Percentiles rank a stretch among this genome's conserved stretches.
phyloP scores from a whole-genome alignment of 2,888 invertebrate species.

The Pseudolycoriella hygida region DNA sequence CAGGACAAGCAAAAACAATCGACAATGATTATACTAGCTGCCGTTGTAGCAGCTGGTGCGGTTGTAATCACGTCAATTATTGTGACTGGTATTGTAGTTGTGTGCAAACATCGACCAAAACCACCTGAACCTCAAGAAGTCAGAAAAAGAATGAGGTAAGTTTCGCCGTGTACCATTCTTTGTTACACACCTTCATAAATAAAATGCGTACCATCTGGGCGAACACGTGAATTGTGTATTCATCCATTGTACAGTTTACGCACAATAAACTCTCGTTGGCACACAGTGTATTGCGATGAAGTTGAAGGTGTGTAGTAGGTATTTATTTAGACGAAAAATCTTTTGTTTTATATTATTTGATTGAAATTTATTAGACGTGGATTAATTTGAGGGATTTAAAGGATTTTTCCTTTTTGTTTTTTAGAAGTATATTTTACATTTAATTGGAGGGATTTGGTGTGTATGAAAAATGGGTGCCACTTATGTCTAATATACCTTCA shows the following conservation, averaged over 20 bases:
- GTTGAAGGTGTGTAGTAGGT: no score
- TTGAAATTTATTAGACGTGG: constrained; percentile 1
- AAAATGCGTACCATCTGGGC: no score
- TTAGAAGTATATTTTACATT: neutral
- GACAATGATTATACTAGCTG: constrained; percentile 27
- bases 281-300: no score
- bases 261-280: no score
- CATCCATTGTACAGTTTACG: no score
- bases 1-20: constrained; percentile 27
- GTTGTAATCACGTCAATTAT: constrained; percentile 31
- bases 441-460: no score
- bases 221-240: no score
- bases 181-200: neutral
- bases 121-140: constrained; percentile 32
- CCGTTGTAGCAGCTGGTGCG: constrained; percentile 29
- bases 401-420: neutral
- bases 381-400: neutral
- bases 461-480: no score
- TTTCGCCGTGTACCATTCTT: neutral
- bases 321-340: no score
- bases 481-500: no score
- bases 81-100: constrained; percentile 29
- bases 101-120: constrained; percentile 28
- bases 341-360: neutral
- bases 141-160: constrained; percentile 29